Evolutionary conservation across 1,140 invertebrate species (phyloP), one percentile per base, ranked within the genome.

Genomic region (Cyphomyrmex costatus): DNA sequence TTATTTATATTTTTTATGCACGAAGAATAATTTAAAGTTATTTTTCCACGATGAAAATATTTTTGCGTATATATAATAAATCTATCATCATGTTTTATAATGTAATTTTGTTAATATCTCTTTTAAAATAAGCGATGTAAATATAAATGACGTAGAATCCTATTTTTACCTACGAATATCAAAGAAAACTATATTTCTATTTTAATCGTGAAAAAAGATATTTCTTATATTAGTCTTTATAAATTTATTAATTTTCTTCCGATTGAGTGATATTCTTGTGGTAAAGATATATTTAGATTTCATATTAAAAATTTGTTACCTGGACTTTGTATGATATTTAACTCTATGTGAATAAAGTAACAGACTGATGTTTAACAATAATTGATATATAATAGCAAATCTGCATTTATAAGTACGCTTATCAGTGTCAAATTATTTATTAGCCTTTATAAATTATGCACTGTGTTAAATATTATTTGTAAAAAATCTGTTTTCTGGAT

Each of bases 381-480:
- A 61, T 61, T 77, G 2, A 14, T 33, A 60, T 60, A 3, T 60
- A 42, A 76, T 60, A 27, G 53, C 33, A 36, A 76, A 21, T 60
- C 12, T 60, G 30, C 65, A 68, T 68, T 76, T 60, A 60, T 71
- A 60, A 42, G 5, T 42, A 2, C n/a, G 16, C 27, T 76, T 76
- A 77, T 77, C 42, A 61, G 21, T 27, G 14, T 42, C 36, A 42
- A 42, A 42, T 60, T 27, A 30, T 51, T 33, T 49, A 79, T 19
- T 21, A 51, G 27, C 19, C 16, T 51, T 12, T 27, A 42, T 30
- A 79, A 60, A 53, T 51, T 79, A 65, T 66, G 27, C 60, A 65
- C 36, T 0, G 36, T 42, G 36, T 42, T 42, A 42, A 42, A 42
- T 42, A 42, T 42, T 10, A 42, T 42, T 42, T 42, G 36, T 42